Percentiles rank a stretch among this genome's conserved stretches.
These are phyloP conservation scores for Timandra comae DNA, from an alignment of 2,888 invertebrate species.

Conservation along the genomic window DNA sequence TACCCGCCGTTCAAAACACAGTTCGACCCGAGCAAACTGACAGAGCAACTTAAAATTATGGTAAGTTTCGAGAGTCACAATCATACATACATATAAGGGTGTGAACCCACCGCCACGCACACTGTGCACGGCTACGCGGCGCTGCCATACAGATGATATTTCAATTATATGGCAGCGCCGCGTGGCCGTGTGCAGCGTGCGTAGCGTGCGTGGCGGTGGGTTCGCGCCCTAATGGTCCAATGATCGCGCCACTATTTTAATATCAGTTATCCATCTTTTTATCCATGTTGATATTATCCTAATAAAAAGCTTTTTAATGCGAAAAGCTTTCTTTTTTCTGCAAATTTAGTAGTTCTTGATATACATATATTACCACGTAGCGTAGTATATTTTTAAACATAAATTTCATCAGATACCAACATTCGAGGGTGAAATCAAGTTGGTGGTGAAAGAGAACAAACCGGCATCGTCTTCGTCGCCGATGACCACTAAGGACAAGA, in stretches of 20 bases:
- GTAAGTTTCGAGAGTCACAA: too few species aligned
- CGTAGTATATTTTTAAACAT: constrained; percentile 12
- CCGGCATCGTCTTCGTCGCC: constrained; percentile 29
- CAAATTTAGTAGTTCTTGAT: not conserved
- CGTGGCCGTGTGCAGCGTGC: too few species aligned
- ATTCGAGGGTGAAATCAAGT: constrained; percentile 50
- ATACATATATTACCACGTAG: not conserved
- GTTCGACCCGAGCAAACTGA: constrained; percentile 79
- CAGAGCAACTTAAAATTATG: constrained; percentile 80
- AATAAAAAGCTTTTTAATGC: not conserved
- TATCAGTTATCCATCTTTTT: too few species aligned
- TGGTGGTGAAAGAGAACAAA: constrained; percentile 36
- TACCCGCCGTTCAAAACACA: constrained; percentile 83
- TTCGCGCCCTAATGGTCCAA: too few species aligned
- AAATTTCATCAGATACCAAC: constrained; percentile 64
- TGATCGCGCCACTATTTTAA: too few species aligned
- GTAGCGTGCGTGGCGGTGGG: too few species aligned
- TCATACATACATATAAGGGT: too few species aligned
- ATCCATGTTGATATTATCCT: not conserved
- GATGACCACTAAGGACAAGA: constrained; percentile 32
- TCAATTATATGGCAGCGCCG: too few species aligned
- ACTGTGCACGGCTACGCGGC: too few species aligned
- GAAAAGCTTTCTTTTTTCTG: not conserved
- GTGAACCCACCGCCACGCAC: too few species aligned
- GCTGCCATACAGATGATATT: too few species aligned